Conservation (phyloP, 2,888 invertebrate species). For the Ophonus ardosiacus region DNA sequence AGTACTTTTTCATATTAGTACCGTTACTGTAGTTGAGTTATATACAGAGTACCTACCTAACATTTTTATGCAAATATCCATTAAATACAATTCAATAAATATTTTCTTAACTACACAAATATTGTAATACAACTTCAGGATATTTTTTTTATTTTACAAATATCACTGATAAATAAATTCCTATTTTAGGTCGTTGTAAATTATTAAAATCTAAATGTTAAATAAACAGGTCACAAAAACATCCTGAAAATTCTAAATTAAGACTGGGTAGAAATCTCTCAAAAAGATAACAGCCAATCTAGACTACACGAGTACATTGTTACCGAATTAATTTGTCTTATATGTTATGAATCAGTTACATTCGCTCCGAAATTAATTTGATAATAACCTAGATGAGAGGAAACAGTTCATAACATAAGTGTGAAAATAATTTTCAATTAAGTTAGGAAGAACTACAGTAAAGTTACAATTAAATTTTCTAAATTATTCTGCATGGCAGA, state of each 20-base stretch:
- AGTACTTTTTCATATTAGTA: constrained; percentile 58
- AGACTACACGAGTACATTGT: constrained; percentile 49
- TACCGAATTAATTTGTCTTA: constrained; percentile 34
- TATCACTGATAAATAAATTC: constrained; percentile 33
- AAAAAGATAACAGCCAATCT: constrained; percentile 63
- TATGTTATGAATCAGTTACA: constrained; percentile 36
- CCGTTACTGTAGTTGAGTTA: constrained; percentile 63
- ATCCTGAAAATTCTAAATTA: constrained; percentile 57
- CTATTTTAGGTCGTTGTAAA: constrained; percentile 43
- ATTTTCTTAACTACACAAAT: constrained; percentile 48
- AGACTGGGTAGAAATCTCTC: constrained; percentile 62
- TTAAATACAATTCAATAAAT: constrained; percentile 55
- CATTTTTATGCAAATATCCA: constrained; percentile 32
- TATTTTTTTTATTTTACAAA: constrained; percentile 57
- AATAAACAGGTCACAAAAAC: constrained; percentile 55
- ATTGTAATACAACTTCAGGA: constrained; percentile 58
- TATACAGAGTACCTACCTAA: constrained; percentile 47
- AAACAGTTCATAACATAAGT: constrained; percentile 45
- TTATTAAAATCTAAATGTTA: constrained; percentile 41
- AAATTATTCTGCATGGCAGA: constrained; percentile 63
- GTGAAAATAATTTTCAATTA: constrained; percentile 19
- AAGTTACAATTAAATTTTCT: constrained; percentile 55
- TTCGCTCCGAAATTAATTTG: constrained; percentile 4
- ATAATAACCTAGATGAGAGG: constrained; percentile 17
- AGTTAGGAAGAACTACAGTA: constrained; percentile 60